Conservation (phyloP, 2,797 vertebrate species). For the Sitta carolinensis region DNA sequence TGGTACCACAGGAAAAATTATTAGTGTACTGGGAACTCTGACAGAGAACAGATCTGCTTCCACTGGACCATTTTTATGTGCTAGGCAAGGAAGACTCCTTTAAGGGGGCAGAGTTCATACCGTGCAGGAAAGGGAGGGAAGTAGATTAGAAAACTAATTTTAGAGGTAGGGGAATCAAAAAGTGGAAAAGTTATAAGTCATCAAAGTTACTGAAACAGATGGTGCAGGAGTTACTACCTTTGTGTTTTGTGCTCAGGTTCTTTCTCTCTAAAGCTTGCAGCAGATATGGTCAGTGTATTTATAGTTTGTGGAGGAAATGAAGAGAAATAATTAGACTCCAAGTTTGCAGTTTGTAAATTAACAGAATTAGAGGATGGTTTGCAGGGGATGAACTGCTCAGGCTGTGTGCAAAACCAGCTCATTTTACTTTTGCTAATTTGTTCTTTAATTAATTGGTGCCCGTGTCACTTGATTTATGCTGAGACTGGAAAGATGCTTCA, state of each 20-base stretch:
- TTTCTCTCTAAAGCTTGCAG: neutral
- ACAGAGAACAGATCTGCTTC: neutral
- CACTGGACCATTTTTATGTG: neutral
- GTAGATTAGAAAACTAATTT: neutral
- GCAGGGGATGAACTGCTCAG: neutral
- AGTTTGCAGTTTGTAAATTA: constrained; percentile 25
- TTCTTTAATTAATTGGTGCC: constrained; percentile 27
- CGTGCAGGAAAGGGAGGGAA: accelerated
- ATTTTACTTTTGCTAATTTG: constrained; percentile 21
- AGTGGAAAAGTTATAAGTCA: neutral
- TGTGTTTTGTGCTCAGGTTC: neutral
- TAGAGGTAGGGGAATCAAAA: neutral
- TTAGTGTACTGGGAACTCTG: neutral
- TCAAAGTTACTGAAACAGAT: neutral
- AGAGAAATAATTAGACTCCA: constrained; percentile 15
- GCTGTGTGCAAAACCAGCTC: neutral
- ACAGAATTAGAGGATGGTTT: neutral
- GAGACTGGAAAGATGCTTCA: constrained; percentile 6
- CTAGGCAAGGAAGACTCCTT: neutral
- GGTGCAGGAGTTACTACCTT: neutral
- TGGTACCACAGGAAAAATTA: neutral
- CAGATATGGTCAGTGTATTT: neutral
- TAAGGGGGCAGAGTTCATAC: neutral
- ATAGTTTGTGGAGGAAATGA: neutral
- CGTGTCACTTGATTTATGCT: neutral